A percentile compares a stretch with the other conserved stretches of the same genome.
Evolutionary conservation across 2,113 vertebrate species (phyloP).

Genomic region (Lamprotornis superbus): DNA sequence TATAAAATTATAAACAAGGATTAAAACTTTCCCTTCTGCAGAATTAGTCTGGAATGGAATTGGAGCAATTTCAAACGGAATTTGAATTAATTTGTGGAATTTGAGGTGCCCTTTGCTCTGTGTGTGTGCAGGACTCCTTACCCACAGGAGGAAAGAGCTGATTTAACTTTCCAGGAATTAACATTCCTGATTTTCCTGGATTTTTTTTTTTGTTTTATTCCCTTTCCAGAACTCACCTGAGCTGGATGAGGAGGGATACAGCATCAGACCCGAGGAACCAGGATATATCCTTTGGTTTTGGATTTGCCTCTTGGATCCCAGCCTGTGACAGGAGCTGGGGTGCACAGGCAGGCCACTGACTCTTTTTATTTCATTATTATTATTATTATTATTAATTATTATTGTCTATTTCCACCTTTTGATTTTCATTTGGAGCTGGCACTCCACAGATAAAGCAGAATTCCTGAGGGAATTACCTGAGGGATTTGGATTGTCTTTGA

Average conservation of each 20-base stretch:
- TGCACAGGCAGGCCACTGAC: neutral
- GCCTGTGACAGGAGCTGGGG: neutral
- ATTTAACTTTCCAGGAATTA: neutral
- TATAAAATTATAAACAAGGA: too few species aligned
- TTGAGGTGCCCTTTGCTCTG: neutral
- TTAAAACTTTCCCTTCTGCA: neutral
- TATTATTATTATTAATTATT: neutral
- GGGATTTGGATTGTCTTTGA: neutral
- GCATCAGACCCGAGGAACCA: constrained; percentile 90
- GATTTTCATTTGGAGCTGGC: neutral
- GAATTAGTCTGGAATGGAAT: neutral
- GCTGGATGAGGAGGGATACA: constrained; percentile 96
- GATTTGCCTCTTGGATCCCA: neutral
- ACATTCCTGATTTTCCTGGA: neutral
- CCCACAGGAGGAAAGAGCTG: neutral
- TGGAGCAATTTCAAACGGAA: too few species aligned
- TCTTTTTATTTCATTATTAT: neutral
- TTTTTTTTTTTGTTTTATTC: neutral
- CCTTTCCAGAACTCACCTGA: constrained; percentile 89
- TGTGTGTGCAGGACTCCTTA: neutral
- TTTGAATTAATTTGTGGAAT: neutral
- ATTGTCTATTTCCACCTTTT: neutral
- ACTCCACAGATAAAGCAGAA: neutral
- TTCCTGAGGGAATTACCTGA: neutral
- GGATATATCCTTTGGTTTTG: constrained; percentile 89